Evolutionary conservation across 2,113 vertebrate genomes (phyloP).

Genomic region (Burhinus oedicnemus): DNA sequence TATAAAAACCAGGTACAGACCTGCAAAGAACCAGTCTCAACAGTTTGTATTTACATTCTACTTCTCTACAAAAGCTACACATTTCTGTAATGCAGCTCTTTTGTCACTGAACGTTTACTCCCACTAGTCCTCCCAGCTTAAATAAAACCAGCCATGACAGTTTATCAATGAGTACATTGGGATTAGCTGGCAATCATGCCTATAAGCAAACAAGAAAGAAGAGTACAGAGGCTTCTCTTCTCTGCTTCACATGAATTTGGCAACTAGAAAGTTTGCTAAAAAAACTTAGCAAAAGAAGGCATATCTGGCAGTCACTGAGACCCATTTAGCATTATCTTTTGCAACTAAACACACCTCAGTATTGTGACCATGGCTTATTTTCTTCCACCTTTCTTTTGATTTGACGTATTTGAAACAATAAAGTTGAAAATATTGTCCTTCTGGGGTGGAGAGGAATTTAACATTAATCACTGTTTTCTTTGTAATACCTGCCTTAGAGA

Average conservation of each 20-base stretch:
- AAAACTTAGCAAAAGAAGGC: background rate
- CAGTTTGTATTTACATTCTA: background rate
- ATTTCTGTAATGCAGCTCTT: background rate
- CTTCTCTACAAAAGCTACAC: background rate
- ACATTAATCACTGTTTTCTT: background rate
- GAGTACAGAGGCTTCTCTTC: background rate
- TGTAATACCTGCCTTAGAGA: background rate
- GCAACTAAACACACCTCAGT: background rate
- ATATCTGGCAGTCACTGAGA: background rate
- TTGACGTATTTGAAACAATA: background rate
- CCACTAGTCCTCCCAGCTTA: background rate
- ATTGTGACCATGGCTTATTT: background rate
- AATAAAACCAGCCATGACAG: background rate
- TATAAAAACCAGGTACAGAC: background rate
- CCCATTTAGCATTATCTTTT: background rate
- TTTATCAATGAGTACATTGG: background rate
- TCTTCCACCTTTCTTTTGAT: background rate
- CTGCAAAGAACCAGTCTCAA: background rate
- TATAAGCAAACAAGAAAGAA: background rate
- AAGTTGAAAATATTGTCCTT: background rate
- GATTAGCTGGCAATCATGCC: background rate
- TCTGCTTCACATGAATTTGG: background rate
- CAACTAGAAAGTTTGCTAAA: background rate
- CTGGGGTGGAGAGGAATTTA: background rate
- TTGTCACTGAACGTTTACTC: background rate